These are phyloP conservation scores for Meliscaeva auricollis DNA, from an alignment of 2,888 invertebrate species.

Conservation along the genomic window DNA sequence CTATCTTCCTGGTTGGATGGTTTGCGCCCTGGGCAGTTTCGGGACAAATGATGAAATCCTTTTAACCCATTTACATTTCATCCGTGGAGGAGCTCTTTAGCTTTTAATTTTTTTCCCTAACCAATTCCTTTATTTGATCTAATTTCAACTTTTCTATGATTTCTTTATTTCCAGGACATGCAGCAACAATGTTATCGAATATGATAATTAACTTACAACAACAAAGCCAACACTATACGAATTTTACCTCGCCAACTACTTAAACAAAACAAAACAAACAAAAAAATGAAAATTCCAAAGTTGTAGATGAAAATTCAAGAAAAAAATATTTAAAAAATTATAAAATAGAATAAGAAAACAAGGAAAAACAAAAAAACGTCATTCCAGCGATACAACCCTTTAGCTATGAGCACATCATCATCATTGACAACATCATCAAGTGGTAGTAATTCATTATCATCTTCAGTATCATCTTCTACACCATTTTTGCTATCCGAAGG, in stretches of 20 bases:
- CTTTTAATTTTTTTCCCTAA: not conserved
- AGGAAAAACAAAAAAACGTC: slow-evolving; percentile 44
- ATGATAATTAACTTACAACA: slow-evolving; percentile 10
- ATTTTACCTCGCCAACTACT: too few species aligned
- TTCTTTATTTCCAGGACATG: not conserved
- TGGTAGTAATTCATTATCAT: slow-evolving; percentile 76
- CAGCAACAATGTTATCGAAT: slow-evolving; percentile 16
- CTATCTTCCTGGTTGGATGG: not conserved
- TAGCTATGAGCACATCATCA: slow-evolving; percentile 76
- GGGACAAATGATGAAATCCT: too few species aligned
- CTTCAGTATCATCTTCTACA: slow-evolving; percentile 70
- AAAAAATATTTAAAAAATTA: not conserved
- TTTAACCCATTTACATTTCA: too few species aligned
- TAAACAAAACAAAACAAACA: not conserved
- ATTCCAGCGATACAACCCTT: slow-evolving; percentile 68
- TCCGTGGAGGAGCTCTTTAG: too few species aligned
- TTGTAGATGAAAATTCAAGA: not conserved
- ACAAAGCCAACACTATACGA: not conserved
- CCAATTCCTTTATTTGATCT: not conserved
- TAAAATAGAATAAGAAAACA: slow-evolving; percentile 2
- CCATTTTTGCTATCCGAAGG: slow-evolving; percentile 59
- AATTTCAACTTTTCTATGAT: not conserved
- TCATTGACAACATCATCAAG: slow-evolving; percentile 74
- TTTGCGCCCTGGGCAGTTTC: too few species aligned
- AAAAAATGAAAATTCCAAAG: not conserved